Evolutionary conservation across 2,113 vertebrate genomes (phyloP), one percentile per base, ranked within the genome.

Genomic region (Xiphophorus hellerii): DNA sequence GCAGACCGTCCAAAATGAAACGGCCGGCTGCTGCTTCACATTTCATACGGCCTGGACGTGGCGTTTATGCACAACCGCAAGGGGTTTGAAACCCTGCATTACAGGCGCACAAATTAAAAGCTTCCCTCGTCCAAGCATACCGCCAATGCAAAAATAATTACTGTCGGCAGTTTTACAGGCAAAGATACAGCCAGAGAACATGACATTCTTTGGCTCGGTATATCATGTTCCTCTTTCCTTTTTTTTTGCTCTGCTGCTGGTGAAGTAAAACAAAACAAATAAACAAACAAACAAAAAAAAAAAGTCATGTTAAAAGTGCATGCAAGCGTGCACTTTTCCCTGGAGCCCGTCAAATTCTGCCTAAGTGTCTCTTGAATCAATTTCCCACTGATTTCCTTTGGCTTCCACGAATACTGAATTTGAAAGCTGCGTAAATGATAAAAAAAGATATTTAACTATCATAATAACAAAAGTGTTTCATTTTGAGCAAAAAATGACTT

Each of bases 61-160:
- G 30, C 7, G 39, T 37, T 39, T 37, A 58, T 31, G 27, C 66
- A 71, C 71, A 10, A 63, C 69, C 71, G 54, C 71, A 63, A 1
- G 42, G 62, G 63, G 11, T 33, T 73, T 17, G 68, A 81, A 62
- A 69, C 31, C 67, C 62, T 62, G 62, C 81, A 89, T 89, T 89
- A 88, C 84, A 88, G 82, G 84, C 62, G 65, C 27, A 66, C 69
- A 82, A 85, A 89, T 80, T 68, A 69, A 82, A 88, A 84, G 77
- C 68, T 78, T 76, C 62, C 42, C 73, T 87, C 54, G 73, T 83
- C 42, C 48, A 27, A 80, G 73, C 74, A 75, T 60, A 71, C 78
- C 62, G 39, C 66, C 65, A 71, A 62, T 76, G 62, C 62, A 76
- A 39, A 28, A 71, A 84, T 84, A 88, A 76, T 87, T 84, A 73